Evolutionary conservation across 2,888 invertebrate genomes (phyloP), one percentile per base, ranked within the genome.

Genomic region (Labia minor): DNA sequence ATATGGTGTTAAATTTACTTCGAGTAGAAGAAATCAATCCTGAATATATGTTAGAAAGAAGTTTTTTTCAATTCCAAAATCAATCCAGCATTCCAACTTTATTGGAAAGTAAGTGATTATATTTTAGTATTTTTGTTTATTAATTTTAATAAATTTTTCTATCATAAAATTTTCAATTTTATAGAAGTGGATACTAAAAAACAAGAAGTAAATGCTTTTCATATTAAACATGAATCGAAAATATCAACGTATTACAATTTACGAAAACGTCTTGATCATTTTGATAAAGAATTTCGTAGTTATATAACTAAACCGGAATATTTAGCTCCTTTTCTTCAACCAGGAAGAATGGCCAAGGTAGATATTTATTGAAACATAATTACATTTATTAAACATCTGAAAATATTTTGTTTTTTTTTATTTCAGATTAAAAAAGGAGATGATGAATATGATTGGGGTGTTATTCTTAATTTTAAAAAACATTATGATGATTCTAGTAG

Each of bases 21-120:
- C 81, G 99, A 71, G 99, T 99, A 0, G 99, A 99, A 78, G 99
- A 97, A 81, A 97, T 99, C 67, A 98, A 99, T 80, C 99, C 99
- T 0, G 97, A 99, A 77, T 99, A 95, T 76, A 98, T 99, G 95
- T 81, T 99, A 75, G 97, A 98, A 75, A 83, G 96, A 70, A 96
- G 96, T 72, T 99, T 99, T 80, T 96, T 89, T 79, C 99, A 99
- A 79, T 99, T 99, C 76, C 99, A 99, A 81, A 99, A 98, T 80
- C 97, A 96, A 79, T 87, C 95, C 0, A 85, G 89, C 16, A 93
- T 99, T 74, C 99, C 99, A 0, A 87, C 87, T 62, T 82, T 97
- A 14, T 87, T 90, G 74, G 87, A 93, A 71, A 86, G 94, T 92
- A 79, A 82, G 85, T 81, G 2, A 20, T 19, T 63, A 20, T 33